Percentiles rank a stretch among this genome's conserved stretches.
phyloP scores from a whole-genome alignment of 2,888 invertebrate genomes.

The Beris chalybata region DNA sequence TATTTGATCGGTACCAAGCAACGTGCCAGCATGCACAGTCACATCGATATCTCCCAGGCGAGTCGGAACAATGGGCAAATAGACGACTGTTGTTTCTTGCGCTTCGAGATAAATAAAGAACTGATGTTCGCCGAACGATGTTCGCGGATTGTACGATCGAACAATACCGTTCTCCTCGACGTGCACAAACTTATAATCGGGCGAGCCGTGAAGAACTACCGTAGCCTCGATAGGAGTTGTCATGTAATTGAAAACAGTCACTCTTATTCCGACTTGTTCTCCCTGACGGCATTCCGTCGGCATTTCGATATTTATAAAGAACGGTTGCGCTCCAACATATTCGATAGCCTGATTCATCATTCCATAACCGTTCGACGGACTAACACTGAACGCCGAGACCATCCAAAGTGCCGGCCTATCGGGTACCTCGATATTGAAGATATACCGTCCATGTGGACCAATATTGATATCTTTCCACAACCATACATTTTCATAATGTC shows the following conservation, averaged over 20 bases:
- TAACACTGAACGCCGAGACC: slow-evolving; percentile 89
- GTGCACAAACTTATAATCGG: slow-evolving; percentile 88
- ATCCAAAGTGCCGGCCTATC: slow-evolving; percentile 88
- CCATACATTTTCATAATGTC: slow-evolving; percentile 95
- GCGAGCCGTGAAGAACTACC: slow-evolving; percentile 81
- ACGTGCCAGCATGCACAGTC: slow-evolving; percentile 73
- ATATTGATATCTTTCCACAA: slow-evolving; percentile 93
- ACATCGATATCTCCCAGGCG: slow-evolving; percentile 74
- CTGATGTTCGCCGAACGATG: slow-evolving; percentile 91
- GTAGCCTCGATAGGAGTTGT: slow-evolving; percentile 79
- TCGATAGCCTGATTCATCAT: slow-evolving; percentile 79
- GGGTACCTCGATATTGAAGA: slow-evolving; percentile 85
- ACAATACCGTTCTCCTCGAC: slow-evolving; percentile 87
- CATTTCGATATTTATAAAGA: slow-evolving; percentile 94
- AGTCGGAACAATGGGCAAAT: slow-evolving; percentile 87
- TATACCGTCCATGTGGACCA: slow-evolving; percentile 85
- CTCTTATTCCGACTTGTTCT: slow-evolving; percentile 90
- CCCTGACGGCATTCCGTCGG: slow-evolving; percentile 82
- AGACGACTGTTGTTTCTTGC: slow-evolving; percentile 79
- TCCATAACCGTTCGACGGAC: slow-evolving; percentile 82
- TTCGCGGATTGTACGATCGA: slow-evolving; percentile 84
- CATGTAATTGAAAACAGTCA: slow-evolving; percentile 94
- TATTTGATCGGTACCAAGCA: slow-evolving; percentile 73
- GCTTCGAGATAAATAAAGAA: slow-evolving; percentile 85
- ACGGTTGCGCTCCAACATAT: slow-evolving; percentile 88